Evolutionary conservation across 2,888 invertebrate genomes (phyloP).

Genomic region (Mythimna impura): DNA sequence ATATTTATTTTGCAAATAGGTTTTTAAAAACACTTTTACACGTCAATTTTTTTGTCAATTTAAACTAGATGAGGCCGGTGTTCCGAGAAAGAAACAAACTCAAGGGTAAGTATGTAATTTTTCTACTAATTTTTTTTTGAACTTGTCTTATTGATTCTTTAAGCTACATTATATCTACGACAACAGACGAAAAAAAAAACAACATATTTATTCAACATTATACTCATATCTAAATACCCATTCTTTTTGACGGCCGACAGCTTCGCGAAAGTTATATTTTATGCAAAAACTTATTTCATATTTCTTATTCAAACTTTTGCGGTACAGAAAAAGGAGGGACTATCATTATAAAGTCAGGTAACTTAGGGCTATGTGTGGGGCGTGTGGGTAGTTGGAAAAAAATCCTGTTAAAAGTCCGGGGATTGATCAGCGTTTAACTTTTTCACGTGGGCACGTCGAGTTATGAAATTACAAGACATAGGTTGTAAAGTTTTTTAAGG

Average conservation of each 20-base stretch:
- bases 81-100: too few relatives aligned
- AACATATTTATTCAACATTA: constrained; percentile 39
- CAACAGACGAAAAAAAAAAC: constrained; percentile 22
- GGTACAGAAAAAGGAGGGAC: constrained; percentile 66
- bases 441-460: constrained; percentile 5
- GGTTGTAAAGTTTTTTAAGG: not conserved
- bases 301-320: constrained; percentile 82
- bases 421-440: constrained; percentile 41
- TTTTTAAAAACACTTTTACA: too few relatives aligned
- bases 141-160: too few relatives aligned
- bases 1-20: too few relatives aligned
- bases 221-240: constrained; percentile 64
- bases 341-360: constrained; percentile 52
- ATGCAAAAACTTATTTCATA: constrained; percentile 86
- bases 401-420: constrained; percentile 52
- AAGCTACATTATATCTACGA: not conserved
- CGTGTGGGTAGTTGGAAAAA: constrained; percentile 43
- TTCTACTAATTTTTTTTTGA: not conserved
- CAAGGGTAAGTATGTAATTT: too few relatives aligned
- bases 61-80: too few relatives aligned
- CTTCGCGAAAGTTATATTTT: constrained; percentile 83
- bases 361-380: constrained; percentile 41
- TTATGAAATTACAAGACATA: constrained; percentile 2
- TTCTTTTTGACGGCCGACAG: constrained; percentile 76
- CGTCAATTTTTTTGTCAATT: too few relatives aligned